phyloP scores from a whole-genome alignment of 2,797 vertebrate genomes.

The Darevskia nairensis region DNA sequence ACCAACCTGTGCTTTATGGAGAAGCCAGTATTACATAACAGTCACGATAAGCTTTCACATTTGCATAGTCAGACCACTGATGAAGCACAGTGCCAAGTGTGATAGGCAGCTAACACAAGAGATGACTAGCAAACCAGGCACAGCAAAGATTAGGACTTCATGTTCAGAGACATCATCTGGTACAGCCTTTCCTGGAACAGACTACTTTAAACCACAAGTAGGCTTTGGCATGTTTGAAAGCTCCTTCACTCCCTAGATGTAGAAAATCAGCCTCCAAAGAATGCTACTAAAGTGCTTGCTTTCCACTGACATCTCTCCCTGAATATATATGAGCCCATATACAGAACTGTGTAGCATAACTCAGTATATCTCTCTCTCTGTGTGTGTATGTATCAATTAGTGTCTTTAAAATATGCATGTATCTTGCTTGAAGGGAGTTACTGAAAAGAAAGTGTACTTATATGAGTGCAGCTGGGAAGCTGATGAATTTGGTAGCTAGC shows the following conservation, averaged over 20 bases:
- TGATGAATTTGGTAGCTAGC: constrained; percentile 15
- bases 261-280: background rate
- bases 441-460: constrained; percentile 1
- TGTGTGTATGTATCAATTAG: background rate
- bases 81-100: too few relatives aligned
- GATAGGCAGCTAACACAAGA: too few relatives aligned
- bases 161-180: too few relatives aligned
- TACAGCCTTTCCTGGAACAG: too few relatives aligned
- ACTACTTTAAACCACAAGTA: too few relatives aligned
- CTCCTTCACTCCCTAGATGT: background rate
- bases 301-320: background rate
- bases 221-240: background rate
- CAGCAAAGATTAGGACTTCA: too few relatives aligned
- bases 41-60: too few relatives aligned
- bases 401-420: constrained; percentile 18
- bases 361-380: background rate
- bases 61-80: too few relatives aligned
- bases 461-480: constrained; percentile 30
- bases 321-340: background rate
- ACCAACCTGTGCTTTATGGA: too few relatives aligned
- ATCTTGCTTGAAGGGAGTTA: background rate
- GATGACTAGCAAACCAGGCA: too few relatives aligned
- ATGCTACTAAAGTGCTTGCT: background rate
- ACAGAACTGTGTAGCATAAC: background rate
- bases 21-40: too few relatives aligned